Base-by-base conservation (phyloP, 2,113 vertebrate species). In the Amia ocellicauda region DNA sequence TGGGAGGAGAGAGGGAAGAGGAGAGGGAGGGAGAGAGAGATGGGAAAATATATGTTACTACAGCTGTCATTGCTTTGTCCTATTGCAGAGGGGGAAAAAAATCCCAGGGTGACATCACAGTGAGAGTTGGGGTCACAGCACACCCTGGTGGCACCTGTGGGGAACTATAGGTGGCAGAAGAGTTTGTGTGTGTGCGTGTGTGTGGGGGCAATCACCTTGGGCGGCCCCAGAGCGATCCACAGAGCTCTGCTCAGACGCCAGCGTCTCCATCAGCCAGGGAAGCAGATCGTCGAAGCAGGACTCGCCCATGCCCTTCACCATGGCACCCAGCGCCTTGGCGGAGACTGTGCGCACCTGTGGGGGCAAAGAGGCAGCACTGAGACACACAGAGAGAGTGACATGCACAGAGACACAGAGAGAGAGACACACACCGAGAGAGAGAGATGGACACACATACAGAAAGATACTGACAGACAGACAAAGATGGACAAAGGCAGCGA, bases 271-370 rank as follows among this genome's bases (percentile, higher is more conserved):
- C 60, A 98, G 84, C 97, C 97, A 99, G 0, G 97, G 97, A 73
- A 99, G 78, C 72, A 99, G 83, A 81, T 99, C 95, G 49, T 99
- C 95, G 52, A 98, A 99, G 84, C 93, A 94, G 0, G 95, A 93
- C 49, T 99, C 97, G 1, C 97, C 97, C 95, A 98, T 98, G 1
- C 97, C 97, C 71, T 98, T 99, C 84, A 99, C 97, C 96, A 98
- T 99, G 71, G 97, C 96, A 2, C 97, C 97, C 66, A 99, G 84
- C 0, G 97, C 97, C 82, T 98, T 99, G 2, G 97, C 97, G 1
- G 97, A 97, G 8, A 99, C 97, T 0, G 97, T 98, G 4, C 97
- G 94, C 1, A 99, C 97, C 97, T 99, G 68, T 1, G 36, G 3
- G 63, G 7, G 29, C 20, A 7, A 24, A 4, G 50, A 24, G 2